A percentile compares a stretch with the other conserved stretches of the same genome.
These are phyloP conservation scores for Dolichoris vasculosae DNA, from an alignment of 1,140 invertebrate genomes.

Conservation along the genomic window DNA sequence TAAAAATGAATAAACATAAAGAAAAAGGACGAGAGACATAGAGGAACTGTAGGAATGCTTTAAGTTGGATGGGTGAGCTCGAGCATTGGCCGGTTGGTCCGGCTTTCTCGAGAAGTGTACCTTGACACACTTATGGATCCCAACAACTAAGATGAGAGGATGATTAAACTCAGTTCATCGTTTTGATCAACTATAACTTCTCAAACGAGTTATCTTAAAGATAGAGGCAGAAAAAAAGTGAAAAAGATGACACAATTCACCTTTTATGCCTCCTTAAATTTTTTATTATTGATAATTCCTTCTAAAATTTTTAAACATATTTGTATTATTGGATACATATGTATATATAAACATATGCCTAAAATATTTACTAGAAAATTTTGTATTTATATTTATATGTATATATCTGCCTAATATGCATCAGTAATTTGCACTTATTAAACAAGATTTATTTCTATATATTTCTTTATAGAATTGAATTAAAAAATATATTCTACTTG, in stretches of 20 bases:
- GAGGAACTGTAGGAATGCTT: not conserved
- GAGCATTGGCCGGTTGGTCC: conserved; percentile 64
- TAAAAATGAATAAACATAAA: not conserved
- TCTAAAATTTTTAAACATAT: not conserved
- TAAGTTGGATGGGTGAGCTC: not conserved
- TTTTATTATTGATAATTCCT: not conserved
- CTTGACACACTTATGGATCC: conserved; percentile 71
- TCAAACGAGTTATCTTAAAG: not conserved
- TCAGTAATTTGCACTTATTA: too few species aligned
- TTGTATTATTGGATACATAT: not conserved
- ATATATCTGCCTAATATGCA: not conserved
- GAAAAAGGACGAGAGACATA: not conserved
- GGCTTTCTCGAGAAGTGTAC: conserved; percentile 73
- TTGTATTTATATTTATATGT: not conserved
- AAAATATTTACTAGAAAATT: not conserved
- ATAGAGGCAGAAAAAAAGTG: not conserved
- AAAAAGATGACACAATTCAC: not conserved
- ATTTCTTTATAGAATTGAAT: too few species aligned
- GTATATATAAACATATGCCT: not conserved
- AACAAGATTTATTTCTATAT: too few species aligned
- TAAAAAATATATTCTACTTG: too few species aligned
- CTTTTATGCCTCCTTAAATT: too few species aligned
- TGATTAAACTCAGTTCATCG: conserved; percentile 22
- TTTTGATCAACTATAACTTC: not conserved
- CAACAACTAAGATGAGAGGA: conserved; percentile 59